A percentile compares a stretch with the other conserved stretches of the same genome.
These are phyloP conservation scores for Paragorgia papillata DNA, from an alignment of 92 coral and sea anemone genomes.

Conservation along the genomic window DNA sequence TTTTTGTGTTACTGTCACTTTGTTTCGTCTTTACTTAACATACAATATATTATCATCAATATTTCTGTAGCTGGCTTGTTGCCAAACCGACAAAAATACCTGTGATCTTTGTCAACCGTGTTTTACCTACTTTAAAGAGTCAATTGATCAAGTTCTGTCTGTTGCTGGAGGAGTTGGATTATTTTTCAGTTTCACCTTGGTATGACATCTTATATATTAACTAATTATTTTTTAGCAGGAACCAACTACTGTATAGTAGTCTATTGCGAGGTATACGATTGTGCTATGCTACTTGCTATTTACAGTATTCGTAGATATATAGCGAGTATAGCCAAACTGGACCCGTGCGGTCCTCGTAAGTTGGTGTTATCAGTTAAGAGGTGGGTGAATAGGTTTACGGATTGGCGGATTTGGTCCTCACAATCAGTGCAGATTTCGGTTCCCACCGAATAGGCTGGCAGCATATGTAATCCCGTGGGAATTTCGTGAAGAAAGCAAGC, in stretches of 20 bases:
- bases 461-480: no score
- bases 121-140: conserved; percentile 61
- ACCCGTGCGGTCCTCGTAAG: no score
- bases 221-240: background rate
- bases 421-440: no score
- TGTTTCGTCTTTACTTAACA: no score
- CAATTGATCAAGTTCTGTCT: conserved; percentile 81
- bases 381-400: no score
- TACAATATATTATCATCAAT: background rate
- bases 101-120: conserved; percentile 70
- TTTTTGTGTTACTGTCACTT: no score
- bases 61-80: conserved; percentile 64
- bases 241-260: background rate
- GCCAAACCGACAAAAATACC: conserved; percentile 6
- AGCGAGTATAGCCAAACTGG: no score
- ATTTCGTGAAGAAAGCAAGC: no score
- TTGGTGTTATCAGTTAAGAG: no score
- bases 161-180: conserved; percentile 96
- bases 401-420: no score
- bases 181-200: conserved; percentile 97
- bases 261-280: background rate
- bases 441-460: no score
- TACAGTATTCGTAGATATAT: no score
- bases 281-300: background rate
- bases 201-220: conserved; percentile 5